These are phyloP conservation scores for Lordiphosa mommai DNA, from an alignment of 1,140 invertebrate species.

Conservation along the genomic window DNA sequence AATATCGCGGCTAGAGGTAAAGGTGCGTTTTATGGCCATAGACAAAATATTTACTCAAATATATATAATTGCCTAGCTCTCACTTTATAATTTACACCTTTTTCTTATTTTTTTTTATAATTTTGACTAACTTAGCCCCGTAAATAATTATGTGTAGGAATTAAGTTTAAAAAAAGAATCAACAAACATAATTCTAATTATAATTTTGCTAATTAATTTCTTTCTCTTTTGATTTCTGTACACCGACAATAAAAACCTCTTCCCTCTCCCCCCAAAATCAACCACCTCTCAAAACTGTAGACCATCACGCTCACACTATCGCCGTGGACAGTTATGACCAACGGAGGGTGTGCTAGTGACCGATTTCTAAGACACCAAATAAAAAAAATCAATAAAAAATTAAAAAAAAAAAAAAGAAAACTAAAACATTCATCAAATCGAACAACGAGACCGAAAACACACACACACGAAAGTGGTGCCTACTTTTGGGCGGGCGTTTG, in stretches of 20 bases:
- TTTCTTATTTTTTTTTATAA: neutral
- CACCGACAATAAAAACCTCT: constrained; percentile 29
- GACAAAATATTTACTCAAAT: constrained; percentile 5
- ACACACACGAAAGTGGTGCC: too few species aligned
- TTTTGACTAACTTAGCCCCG: too few species aligned
- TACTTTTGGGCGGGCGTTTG: too few species aligned
- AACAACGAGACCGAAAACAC: constrained; percentile 6
- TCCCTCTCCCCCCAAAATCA: constrained; percentile 7
- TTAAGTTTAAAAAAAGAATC: neutral
- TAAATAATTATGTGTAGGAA: neutral
- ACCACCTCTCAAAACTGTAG: constrained; percentile 48
- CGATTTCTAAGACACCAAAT: constrained; percentile 61
- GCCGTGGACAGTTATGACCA: constrained; percentile 78
- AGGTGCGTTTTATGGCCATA: constrained; percentile 60
- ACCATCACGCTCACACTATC: constrained; percentile 77
- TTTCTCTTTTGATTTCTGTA: constrained; percentile 73
- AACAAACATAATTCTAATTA: constrained; percentile 41
- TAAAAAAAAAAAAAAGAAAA: neutral
- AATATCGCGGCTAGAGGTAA: constrained; percentile 71
- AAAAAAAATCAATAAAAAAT: too few species aligned
- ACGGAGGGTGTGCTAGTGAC: constrained; percentile 72
- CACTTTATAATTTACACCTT: constrained; percentile 1
- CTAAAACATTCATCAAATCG: too few species aligned
- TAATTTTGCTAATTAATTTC: constrained; percentile 74
- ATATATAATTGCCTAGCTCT: constrained; percentile 16